phyloP scores from a whole-genome alignment of 2,888 invertebrate species.

The Machimus atricapillus region DNA sequence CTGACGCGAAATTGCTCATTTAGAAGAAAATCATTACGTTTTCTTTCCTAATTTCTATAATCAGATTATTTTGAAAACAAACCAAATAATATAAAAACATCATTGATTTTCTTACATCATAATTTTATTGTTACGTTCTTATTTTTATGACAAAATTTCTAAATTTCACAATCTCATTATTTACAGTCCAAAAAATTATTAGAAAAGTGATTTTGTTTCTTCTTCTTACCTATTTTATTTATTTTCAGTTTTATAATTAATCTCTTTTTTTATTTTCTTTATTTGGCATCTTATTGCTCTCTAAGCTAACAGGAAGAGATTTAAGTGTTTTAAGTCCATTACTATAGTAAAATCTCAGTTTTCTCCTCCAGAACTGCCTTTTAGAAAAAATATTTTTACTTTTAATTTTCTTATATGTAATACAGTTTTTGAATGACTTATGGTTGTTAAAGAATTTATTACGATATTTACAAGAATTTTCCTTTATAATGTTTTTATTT shows the following conservation, averaged over 20 bases:
- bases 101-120: background rate
- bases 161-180: conserved; percentile 26
- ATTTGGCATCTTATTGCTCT: conserved; percentile 12
- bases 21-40: too few relatives aligned
- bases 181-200: conserved; percentile 18
- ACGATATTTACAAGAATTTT: conserved; percentile 6
- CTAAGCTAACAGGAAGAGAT: conserved; percentile 29
- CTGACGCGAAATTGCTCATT: too few relatives aligned
- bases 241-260: background rate
- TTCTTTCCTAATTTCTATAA: too few relatives aligned
- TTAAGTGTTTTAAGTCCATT: background rate
- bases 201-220: conserved; percentile 1
- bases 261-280: background rate
- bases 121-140: conserved; percentile 43
- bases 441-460: background rate
- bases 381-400: conserved; percentile 33
- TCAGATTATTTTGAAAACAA: too few relatives aligned
- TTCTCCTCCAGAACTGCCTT: background rate
- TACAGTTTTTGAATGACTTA: conserved; percentile 13
- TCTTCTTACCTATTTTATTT: background rate
- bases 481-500: background rate
- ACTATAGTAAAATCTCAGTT: conserved; percentile 8
- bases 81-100: too few relatives aligned
- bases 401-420: conserved; percentile 1
- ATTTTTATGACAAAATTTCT: conserved; percentile 15